A percentile compares a stretch with the other conserved stretches of the same genome.
Conservation (phyloP, 1,140 invertebrate genomes). For the Idris sp. region DNA sequence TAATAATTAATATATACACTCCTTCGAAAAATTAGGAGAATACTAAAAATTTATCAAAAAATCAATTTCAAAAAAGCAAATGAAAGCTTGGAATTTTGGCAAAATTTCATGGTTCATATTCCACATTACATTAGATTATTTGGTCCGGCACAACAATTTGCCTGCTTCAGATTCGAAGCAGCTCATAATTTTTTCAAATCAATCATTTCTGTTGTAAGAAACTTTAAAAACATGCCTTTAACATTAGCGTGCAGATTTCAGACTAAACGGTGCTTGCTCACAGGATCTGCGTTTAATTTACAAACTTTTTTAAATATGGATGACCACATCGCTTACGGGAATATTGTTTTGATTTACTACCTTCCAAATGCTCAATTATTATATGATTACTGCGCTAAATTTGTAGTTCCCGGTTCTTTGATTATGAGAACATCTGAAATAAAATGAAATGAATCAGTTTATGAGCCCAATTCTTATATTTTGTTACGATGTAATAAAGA, state of each 20-base stretch:
- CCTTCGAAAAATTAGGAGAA: too few relatives aligned
- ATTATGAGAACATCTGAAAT: conserved; percentile 42
- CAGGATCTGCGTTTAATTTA: conserved; percentile 9
- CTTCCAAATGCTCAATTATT: conserved; percentile 21
- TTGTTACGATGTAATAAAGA: conserved; percentile 14
- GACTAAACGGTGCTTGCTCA: conserved; percentile 26
- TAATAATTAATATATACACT: too few relatives aligned
- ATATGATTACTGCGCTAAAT: conserved; percentile 2
- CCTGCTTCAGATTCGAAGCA: conserved; percentile 50
- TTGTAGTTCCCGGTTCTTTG: not conserved
- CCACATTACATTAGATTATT: conserved; percentile 45
- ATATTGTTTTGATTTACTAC: conserved; percentile 34
- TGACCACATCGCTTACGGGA: conserved; percentile 35
- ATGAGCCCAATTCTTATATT: conserved; percentile 4
- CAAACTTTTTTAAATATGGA: conserved; percentile 48
- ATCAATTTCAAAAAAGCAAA: too few relatives aligned
- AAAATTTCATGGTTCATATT: conserved; percentile 54
- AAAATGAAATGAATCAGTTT: conserved; percentile 13
- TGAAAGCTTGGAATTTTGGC: too few relatives aligned
- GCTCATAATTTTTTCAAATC: too few relatives aligned
- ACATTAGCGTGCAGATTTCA: conserved; percentile 34
- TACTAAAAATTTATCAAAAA: too few relatives aligned
- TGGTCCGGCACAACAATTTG: conserved; percentile 45
- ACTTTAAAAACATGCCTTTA: conserved; percentile 21
- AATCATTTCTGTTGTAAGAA: too few relatives aligned